Base-by-base conservation (phyloP, 1,140 invertebrate species). In the Megalonaias nervosa region DNA sequence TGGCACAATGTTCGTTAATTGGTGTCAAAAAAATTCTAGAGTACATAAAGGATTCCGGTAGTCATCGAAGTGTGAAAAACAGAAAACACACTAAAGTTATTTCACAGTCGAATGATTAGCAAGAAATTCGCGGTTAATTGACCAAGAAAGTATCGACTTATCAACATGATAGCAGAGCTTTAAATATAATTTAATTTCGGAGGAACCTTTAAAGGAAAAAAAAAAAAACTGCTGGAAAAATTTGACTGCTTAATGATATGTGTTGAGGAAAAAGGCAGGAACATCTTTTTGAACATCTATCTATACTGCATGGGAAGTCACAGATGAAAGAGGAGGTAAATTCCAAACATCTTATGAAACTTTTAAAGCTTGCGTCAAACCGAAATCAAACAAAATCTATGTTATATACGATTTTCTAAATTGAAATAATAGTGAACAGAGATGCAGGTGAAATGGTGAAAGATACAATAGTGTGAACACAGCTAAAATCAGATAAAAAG, bases 401-500 rank as follows among this genome's bases (percentile, higher is more conserved):
- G 74, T 67, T 31, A 66, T 77, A 55, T 80, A 77, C 72, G 79
- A 75, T 38, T 82, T 74, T 26, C 65, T 70, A n/a, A 67, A 6
- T 23, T 65, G 57, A 60, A 65, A 31, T 48, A 77, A 82, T 31
- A 38, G 12, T 21, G 62, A 67, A 13, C 61, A 23, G 61, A 31
- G 31, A 21, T 21, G 19, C 26, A 19, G 75, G 80, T 26, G 57
- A 75, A 55, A 77, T 80, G 80, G 70, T 81, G 23, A 62, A 77
- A 1, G 80, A 81, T 59, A 23, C 71, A 56, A 61, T 80, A 15
- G 77, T 84, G 16, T 80, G 16, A 80, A 74, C 67, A 74, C 57
- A 23, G 71, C 48, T 26, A 76, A 82, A 68, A 70, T 75, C 13
- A 56, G 80, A 64, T 74, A 80, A 61, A 26, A 79, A 77, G 66